These are phyloP conservation scores for Copidosoma floridanum DNA, from an alignment of 1,140 invertebrate species.

Conservation along the genomic window DNA sequence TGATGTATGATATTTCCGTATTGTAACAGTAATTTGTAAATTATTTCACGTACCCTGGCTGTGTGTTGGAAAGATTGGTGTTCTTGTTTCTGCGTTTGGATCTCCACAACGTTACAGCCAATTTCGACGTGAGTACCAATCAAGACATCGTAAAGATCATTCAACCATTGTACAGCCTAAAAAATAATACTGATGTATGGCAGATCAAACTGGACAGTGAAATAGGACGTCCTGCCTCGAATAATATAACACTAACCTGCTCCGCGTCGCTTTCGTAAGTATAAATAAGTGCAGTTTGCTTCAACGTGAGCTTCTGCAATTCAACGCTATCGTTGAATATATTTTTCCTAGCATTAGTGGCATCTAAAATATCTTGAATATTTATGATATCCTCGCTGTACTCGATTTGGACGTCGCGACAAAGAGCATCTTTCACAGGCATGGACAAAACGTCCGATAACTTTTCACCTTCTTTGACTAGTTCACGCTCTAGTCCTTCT, in stretches of 20 bases:
- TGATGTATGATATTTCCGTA: too few species aligned
- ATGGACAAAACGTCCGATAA: constrained; percentile 76
- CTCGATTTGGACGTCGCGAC: constrained; percentile 70
- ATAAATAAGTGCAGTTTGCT: constrained; percentile 72
- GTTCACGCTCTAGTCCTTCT: constrained; percentile 66
- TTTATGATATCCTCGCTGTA: constrained; percentile 72
- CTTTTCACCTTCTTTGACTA: constrained; percentile 76
- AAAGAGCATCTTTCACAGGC: constrained; percentile 76
- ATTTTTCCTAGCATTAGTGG: constrained; percentile 64
- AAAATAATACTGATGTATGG: background rate
- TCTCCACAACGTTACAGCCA: constrained; percentile 70
- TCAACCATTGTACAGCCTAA: constrained; percentile 72
- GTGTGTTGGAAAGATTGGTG: constrained; percentile 77
- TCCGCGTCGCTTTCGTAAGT: constrained; percentile 74
- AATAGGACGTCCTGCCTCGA: constrained; percentile 1
- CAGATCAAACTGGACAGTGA: background rate
- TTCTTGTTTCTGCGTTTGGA: constrained; percentile 72
- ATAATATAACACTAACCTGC: constrained; percentile 53
- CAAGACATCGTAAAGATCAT: constrained; percentile 71
- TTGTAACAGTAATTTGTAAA: too few species aligned
- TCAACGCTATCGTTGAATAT: constrained; percentile 70
- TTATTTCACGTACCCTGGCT: constrained; percentile 60
- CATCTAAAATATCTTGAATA: constrained; percentile 67
- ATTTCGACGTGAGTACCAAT: constrained; percentile 70
- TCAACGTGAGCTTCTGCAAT: constrained; percentile 71